phyloP scores from a whole-genome alignment of 1,140 invertebrate genomes.

The Intoshia linei region DNA sequence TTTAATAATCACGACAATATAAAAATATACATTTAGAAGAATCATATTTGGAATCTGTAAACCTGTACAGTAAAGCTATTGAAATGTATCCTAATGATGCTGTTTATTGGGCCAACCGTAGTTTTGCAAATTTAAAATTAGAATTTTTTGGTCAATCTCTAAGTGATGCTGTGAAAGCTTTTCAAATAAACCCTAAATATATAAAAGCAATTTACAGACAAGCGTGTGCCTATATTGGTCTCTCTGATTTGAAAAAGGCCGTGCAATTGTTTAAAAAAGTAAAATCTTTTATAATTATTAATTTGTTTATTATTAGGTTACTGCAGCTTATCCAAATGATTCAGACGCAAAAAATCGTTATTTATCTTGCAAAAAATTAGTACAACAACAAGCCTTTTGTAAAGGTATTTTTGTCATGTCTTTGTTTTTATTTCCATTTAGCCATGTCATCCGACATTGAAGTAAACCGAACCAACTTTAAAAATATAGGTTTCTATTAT shows the following conservation, averaged over 20 bases:
- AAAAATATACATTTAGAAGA: no score
- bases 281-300: no score
- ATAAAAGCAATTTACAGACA: conserved; percentile 52
- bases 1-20: no score
- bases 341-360: no score
- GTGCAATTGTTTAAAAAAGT: no score
- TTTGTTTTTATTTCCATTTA: background rate
- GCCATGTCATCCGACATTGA: no score
- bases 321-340: no score
- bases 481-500: no score
- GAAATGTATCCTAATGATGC: conserved; percentile 43
- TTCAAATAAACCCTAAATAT: conserved; percentile 54
- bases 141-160: conserved; percentile 74
- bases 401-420: background rate
- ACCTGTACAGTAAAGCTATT: conserved; percentile 60
- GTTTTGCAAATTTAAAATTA: conserved; percentile 56
- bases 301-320: no score
- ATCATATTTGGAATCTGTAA: conserved; percentile 52
- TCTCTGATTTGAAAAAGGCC: no score
- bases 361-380: background rate
- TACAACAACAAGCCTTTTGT: background rate
- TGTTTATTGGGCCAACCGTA: conserved; percentile 43
- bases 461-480: no score
- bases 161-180: conserved; percentile 53
- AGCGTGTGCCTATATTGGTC: no score